Conservation (phyloP, 2,113 vertebrate species). For the Sorex fumeus region DNA sequence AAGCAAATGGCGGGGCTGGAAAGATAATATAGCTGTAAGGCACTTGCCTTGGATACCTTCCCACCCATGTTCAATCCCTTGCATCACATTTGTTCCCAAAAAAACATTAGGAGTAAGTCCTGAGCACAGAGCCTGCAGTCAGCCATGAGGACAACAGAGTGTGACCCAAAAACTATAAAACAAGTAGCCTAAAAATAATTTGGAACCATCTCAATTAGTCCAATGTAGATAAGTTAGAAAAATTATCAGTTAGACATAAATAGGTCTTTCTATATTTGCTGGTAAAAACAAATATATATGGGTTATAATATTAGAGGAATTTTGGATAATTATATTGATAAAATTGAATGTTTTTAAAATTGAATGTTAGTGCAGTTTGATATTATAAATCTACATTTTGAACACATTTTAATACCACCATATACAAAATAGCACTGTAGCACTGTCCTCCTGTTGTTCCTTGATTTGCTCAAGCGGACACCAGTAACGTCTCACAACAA, state of each 20-base stretch:
- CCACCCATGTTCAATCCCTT: too few species aligned
- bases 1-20: too few species aligned
- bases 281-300: conserved; percentile 26
- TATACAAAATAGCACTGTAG: conserved; percentile 58
- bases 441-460: too few species aligned
- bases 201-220: conserved; percentile 26
- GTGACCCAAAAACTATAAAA: background rate
- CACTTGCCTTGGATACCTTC: too few species aligned
- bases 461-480: too few species aligned
- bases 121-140: too few species aligned
- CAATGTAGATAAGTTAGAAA: conserved; percentile 31
- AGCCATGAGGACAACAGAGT: too few species aligned
- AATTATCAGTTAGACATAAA: conserved; percentile 48
- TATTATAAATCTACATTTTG: conserved; percentile 33
- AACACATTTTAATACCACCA: background rate
- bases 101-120: too few species aligned
- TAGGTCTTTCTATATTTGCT: conserved; percentile 38
- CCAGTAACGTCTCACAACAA: too few species aligned
- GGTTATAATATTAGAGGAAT: conserved; percentile 7
- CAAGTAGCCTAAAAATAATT: conserved; percentile 40
- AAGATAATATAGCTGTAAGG: too few species aligned
- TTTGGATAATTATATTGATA: conserved; percentile 21
- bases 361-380: conserved; percentile 14
- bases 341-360: conserved; percentile 65
- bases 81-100: too few species aligned